These are phyloP conservation scores for Exocentrus adspersus DNA, from an alignment of 2,888 invertebrate genomes.

Conservation along the genomic window DNA sequence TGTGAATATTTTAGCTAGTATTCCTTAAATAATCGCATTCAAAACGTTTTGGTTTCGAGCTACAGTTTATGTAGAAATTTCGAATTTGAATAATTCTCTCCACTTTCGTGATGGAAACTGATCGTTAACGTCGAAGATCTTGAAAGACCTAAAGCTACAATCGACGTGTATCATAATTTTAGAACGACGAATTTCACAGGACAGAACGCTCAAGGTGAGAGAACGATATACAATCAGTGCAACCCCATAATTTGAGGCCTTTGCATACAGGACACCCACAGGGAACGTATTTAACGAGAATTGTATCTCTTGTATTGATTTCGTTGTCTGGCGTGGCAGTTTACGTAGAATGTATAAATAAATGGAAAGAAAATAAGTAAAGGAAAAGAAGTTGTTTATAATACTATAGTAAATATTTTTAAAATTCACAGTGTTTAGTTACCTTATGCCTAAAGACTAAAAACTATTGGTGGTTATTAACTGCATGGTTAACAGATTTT, in stretches of 20 bases:
- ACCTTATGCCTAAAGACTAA: too few relatives aligned
- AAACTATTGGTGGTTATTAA: too few relatives aligned
- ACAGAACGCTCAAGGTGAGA: conserved; percentile 24
- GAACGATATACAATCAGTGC: conserved; percentile 14
- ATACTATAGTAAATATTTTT: too few relatives aligned
- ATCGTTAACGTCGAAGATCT: background rate
- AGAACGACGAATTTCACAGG: conserved; percentile 10
- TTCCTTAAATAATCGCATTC: too few relatives aligned
- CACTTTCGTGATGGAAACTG: background rate
- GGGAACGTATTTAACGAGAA: conserved; percentile 2
- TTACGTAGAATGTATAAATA: background rate
- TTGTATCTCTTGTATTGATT: background rate
- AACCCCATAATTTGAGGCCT: conserved; percentile 19
- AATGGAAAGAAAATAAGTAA: too few relatives aligned
- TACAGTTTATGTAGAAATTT: background rate
- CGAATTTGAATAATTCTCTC: conserved; percentile 9
- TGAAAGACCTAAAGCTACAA: conserved; percentile 12
- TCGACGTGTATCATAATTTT: background rate
- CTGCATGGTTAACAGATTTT: too few relatives aligned
- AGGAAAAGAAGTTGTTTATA: too few relatives aligned
- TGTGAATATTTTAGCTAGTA: too few relatives aligned
- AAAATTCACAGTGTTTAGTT: too few relatives aligned
- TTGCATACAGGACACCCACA: conserved; percentile 5
- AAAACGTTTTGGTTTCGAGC: background rate
- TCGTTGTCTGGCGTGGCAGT: background rate